Base-by-base conservation (phyloP, 2,888 invertebrate genomes). In the Marronus borbonicus region DNA sequence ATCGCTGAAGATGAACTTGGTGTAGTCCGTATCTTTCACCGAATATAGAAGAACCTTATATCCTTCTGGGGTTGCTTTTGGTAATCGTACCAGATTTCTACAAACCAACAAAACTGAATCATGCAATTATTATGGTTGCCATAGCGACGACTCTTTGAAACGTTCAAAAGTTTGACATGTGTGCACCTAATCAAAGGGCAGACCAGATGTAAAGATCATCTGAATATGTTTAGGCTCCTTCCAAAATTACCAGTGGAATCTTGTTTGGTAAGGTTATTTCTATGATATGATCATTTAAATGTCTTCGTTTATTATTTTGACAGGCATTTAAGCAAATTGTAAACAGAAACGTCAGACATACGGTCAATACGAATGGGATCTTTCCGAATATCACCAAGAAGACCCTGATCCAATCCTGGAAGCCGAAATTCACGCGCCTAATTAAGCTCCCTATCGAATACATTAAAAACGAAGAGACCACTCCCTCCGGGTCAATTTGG, bases 1-100 rank as follows among this genome's bases (percentile, higher is more conserved):
- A 81, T 93, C 93, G 17, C 90, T 91, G 84, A 93, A 93, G 84
- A 92, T 90, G 84, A 93, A 86, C 84, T 92, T 92, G 82, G 92
- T 91, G 83, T 92, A 92, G 87, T 93, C 93, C 64, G 88, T 89
- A 78, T 93, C 92, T 5, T 90, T 87, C 20, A 93, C 88, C 36
- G 91, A 89, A 87, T 93, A 93, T 62, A 92, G 85, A 0, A 93
- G 88, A 2, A 93, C 90, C 84, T 92, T 89, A 87, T 91, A 92
- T 0, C 93, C 93, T 84, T 93, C 93, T 0, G 91, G 85, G 0
- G 93, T 93, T 81, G 89, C 88, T 85, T 91, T 90, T 0, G 93
- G 93, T 5, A 93, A 86, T 12, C 91, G 90, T n/a, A 91, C 89
- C 89, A 93, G 90, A 81, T 92, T 90, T 81, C 93, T 93, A 89